These are phyloP conservation scores for Hydropsyche tenuis DNA, from an alignment of 1,140 invertebrate species.

Conservation along the genomic window DNA sequence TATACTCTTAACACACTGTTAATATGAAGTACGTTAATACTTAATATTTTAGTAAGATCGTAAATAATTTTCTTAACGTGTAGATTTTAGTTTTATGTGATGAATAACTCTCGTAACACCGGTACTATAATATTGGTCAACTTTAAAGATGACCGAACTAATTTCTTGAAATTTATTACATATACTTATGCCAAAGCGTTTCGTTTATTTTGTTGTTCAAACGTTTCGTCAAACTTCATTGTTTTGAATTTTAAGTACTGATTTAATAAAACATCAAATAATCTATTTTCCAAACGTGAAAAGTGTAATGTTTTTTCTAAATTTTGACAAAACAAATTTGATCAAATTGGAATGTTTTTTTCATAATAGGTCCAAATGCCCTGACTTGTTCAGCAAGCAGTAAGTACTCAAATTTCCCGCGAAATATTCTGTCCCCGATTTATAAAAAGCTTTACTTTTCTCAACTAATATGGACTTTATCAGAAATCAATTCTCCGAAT, in stretches of 20 bases:
- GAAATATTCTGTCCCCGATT: background rate
- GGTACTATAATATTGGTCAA: no score
- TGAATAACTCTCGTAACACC: no score
- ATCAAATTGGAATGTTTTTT: conserved; percentile 36
- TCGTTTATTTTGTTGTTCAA: no score
- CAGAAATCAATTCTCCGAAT: background rate
- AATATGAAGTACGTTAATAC: no score
- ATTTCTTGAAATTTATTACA: no score
- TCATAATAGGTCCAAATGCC: conserved; percentile 46
- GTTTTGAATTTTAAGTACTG: no score
- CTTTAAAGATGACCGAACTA: no score
- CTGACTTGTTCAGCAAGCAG: conserved; percentile 46
- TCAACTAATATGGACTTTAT: conserved; percentile 15
- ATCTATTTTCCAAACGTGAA: no score
- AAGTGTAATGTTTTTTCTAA: conserved; percentile 11
- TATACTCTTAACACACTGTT: no score
- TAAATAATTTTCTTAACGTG: conserved; percentile 5
- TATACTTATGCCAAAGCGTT: conserved; percentile 5
- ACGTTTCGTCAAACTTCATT: no score
- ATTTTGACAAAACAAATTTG: conserved; percentile 5
- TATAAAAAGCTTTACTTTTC: conserved; percentile 11
- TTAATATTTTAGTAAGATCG: background rate
- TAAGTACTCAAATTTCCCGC: conserved; percentile 40
- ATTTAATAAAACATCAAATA: no score
- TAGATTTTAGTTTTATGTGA: background rate